These are phyloP conservation scores for Drosophila repleta DNA, from an alignment of 1,140 invertebrate species.

Conservation along the genomic window DNA sequence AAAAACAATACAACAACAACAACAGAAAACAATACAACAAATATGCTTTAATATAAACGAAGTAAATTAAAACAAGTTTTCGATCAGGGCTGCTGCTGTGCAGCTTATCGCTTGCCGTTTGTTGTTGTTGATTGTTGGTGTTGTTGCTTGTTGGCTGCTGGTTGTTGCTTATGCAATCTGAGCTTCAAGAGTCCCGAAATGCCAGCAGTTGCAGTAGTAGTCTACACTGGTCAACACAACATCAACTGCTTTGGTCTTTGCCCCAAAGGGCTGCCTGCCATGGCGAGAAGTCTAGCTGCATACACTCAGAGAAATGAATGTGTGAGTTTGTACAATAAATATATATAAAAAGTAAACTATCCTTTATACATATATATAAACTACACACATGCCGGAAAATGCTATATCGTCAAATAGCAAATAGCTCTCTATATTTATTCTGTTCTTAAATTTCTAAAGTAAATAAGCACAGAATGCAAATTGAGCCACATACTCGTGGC, in stretches of 20 bases:
- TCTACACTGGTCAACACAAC: background rate
- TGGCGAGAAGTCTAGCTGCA: too few relatives aligned
- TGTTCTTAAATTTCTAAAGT: too few relatives aligned
- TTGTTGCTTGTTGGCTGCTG: slow-evolving; percentile 7
- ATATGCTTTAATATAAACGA: background rate
- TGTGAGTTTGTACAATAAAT: too few relatives aligned
- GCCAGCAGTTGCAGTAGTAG: slow-evolving; percentile 10
- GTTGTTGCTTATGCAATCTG: slow-evolving; percentile 35
- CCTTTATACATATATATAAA: too few relatives aligned
- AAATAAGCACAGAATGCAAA: too few relatives aligned
- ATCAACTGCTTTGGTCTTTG: background rate
- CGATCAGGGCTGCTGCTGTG: slow-evolving; percentile 30
- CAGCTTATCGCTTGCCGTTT: background rate
- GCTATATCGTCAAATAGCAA: too few relatives aligned
- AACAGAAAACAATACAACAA: slow-evolving; percentile 4
- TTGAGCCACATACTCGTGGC: too few relatives aligned
- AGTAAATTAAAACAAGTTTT: slow-evolving; percentile 28
- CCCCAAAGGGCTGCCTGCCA: too few relatives aligned
- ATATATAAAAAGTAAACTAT: too few relatives aligned
- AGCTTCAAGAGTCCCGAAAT: slow-evolving; percentile 11
- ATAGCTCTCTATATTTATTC: too few relatives aligned
- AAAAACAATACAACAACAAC: slow-evolving; percentile 2
- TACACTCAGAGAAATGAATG: too few relatives aligned
- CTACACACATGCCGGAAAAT: too few relatives aligned
- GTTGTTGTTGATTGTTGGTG: slow-evolving; percentile 7